These are phyloP conservation scores for Caloenas nicobarica DNA, from an alignment of 2,113 vertebrate species.

Conservation along the genomic window DNA sequence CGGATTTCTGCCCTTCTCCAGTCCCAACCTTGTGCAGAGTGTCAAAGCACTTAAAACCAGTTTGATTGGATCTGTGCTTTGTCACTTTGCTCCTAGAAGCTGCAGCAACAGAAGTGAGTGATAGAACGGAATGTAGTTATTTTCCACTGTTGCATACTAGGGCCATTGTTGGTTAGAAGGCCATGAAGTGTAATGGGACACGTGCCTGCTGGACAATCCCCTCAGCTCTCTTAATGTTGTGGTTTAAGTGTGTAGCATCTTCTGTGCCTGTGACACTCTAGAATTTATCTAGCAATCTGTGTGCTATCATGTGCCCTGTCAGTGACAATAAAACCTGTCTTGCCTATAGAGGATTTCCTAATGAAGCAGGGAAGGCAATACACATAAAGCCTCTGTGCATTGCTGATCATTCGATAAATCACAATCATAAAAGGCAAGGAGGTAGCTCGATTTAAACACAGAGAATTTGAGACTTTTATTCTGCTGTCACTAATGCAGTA, in stretches of 20 bases:
- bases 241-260: background rate
- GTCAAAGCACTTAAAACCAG: background rate
- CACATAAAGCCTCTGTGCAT: conserved; percentile 3
- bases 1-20: background rate
- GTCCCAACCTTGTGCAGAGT: accelerated
- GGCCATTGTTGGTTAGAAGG: background rate
- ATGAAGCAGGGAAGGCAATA: conserved; percentile 8
- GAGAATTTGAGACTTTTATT: background rate
- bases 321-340: conserved; percentile 23
- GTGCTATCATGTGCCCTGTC: background rate
- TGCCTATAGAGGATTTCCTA: conserved; percentile 21
- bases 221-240: background rate
- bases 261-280: background rate
- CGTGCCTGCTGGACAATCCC: background rate
- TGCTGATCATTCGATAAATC: conserved; percentile 33
- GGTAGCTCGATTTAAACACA: background rate
- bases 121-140: background rate
- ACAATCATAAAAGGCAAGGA: conserved; percentile 3
- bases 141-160: background rate
- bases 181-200: background rate
- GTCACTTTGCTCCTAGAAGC: background rate
- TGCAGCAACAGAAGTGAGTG: background rate
- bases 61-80: background rate
- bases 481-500: background rate
- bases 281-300: conserved; percentile 35